Conservation (phyloP, 2,888 invertebrate species). For the Poecilus cupreus region DNA sequence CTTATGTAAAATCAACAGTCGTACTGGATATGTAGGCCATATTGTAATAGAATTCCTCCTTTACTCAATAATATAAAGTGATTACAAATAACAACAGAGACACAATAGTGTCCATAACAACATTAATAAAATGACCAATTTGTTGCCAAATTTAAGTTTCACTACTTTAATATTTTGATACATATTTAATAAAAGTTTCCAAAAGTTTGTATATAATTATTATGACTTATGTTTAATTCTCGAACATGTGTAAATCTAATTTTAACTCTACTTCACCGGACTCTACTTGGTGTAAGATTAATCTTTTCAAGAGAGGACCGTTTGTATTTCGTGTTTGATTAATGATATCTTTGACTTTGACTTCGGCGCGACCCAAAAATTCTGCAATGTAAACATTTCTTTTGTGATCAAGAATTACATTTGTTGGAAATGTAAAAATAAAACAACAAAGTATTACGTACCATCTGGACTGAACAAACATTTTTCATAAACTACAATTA, state of each 20-base stretch:
- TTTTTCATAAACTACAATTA: conserved; percentile 82
- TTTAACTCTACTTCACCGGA: conserved; percentile 82
- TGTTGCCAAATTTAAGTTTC: conserved; percentile 30
- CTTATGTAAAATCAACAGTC: not conserved
- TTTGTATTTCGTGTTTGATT: conserved; percentile 75
- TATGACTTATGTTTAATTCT: conserved; percentile 36
- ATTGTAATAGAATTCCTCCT: conserved; percentile 23
- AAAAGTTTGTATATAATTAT: conserved; percentile 37
- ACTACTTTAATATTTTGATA: conserved; percentile 8
- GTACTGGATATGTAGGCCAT: conserved; percentile 38
- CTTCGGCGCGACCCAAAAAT: conserved; percentile 82
- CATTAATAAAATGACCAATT: conserved; percentile 32
- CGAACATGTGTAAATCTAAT: conserved; percentile 81
- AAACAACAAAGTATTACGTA: conserved; percentile 68
- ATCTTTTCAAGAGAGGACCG: conserved; percentile 80
- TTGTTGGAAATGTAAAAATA: conserved; percentile 9
- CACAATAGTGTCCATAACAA: conserved; percentile 55
- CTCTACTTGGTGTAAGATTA: conserved; percentile 81
- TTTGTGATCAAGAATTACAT: no score
- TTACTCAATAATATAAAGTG: conserved; percentile 42
- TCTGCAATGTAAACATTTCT: conserved; percentile 71
- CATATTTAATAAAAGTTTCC: conserved; percentile 42
- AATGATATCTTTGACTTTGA: conserved; percentile 79
- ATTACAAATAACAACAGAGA: conserved; percentile 46
- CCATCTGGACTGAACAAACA: conserved; percentile 84